Percentiles rank a stretch among this genome's conserved stretches.
Evolutionary conservation across 2,888 invertebrate genomes (phyloP).

Genomic region (Scaptomyza flava): DNA sequence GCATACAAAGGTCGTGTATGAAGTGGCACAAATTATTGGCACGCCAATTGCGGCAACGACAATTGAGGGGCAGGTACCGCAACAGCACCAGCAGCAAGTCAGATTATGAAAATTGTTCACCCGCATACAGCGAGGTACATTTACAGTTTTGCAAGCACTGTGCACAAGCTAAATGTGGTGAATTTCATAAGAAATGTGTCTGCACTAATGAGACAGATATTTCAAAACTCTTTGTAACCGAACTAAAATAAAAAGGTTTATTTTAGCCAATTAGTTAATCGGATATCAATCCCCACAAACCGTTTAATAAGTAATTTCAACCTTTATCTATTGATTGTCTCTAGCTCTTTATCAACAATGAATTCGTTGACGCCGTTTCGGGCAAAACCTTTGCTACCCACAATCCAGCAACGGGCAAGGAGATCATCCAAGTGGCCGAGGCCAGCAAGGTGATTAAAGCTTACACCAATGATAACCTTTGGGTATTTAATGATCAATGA

Average conservation of each 20-base stretch:
- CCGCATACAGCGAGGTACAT: constrained; percentile 33
- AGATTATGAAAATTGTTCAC: constrained; percentile 24
- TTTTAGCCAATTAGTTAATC: too few species aligned
- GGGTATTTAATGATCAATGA: not conserved
- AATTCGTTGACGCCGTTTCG: constrained; percentile 92
- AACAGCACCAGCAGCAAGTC: constrained; percentile 3
- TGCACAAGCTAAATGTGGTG: not conserved
- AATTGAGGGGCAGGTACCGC: not conserved
- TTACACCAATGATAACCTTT: not conserved
- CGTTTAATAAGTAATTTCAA: too few species aligned
- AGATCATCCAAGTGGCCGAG: constrained; percentile 91
- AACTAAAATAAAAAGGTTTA: too few species aligned
- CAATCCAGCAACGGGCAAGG: constrained; percentile 92
- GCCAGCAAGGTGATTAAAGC: constrained; percentile 89
- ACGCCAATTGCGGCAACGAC: constrained; percentile 18
- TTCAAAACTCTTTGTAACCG: not conserved
- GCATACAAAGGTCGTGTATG: constrained; percentile 8
- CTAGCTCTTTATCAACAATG: constrained; percentile 93
- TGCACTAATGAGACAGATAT: not conserved
- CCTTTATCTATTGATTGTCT: constrained; percentile 37
- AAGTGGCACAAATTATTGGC: constrained; percentile 36
- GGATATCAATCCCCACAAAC: too few species aligned
- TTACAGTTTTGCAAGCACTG: constrained; percentile 16
- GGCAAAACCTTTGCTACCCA: constrained; percentile 94
- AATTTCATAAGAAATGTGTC: not conserved